Base-by-base conservation (phyloP, 1,140 invertebrate genomes). In the Kradibia gibbosae region DNA sequence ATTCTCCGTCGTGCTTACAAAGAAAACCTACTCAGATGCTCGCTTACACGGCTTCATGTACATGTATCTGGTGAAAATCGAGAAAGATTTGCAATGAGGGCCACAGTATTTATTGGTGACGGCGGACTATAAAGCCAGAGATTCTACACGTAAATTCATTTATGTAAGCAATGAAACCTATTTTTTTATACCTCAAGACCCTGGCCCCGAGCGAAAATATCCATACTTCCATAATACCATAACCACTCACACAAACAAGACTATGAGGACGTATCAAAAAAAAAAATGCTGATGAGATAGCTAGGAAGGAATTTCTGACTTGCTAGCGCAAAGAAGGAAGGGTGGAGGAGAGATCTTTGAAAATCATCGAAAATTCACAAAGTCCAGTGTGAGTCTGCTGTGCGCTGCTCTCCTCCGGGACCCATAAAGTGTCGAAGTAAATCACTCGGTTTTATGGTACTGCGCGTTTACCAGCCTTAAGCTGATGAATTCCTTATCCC, bases 371-470 rank as follows among this genome's bases (percentile, higher is more conserved):
- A 91, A 91, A 90, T 91, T 90, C 85, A 88, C 88, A 87, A 90
- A 90, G 85, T 86, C 86, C 84, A 84, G 85, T 78, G 83, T 85
- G 84, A 87, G 89, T 90, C 90, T 89, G 87, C 87, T 65, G 60
- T 39, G 39, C 25, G 72, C 79, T 62, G 28, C 78, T 45, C 60
- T 67, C 62, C 78, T 73, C 83, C 84, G 83, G 85, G 88, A 86
- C 86, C 88, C 89, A 91, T 91, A 91, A 91, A 91, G 87, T 90
- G 90, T 91, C 89, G 86, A 85, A 87, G 89, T 91, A 91, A 91
- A 91, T 91, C 90, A 91, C 85, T 88, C 50, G 88, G 87, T 91
- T 91, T 91, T 91, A 90, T 91, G 90, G 90, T 90, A 48, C 55
- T 88, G 87, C 89, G 86, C 88, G 89, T 89, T 90, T 88, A 86